Evolutionary conservation across 2,888 invertebrate genomes (phyloP).

Genomic region (Drepanosiphum platanoidis): DNA sequence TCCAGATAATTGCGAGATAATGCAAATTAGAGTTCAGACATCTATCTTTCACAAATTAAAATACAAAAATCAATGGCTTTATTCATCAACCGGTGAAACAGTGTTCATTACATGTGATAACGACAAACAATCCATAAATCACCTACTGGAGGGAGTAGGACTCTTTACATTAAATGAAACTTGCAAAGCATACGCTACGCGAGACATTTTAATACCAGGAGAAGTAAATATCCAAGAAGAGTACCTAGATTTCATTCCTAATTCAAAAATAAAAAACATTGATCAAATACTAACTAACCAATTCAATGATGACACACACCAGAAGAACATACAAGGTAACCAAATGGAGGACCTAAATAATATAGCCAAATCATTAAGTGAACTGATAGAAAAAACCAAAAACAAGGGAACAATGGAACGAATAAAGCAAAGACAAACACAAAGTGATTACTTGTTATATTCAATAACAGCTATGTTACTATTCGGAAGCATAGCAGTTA

Average conservation of each 20-base stretch:
- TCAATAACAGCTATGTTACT: neutral
- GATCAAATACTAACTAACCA: neutral
- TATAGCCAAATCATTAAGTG: neutral
- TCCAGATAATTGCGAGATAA: neutral
- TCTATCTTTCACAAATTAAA: slow-evolving; percentile 10
- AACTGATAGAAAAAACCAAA: neutral
- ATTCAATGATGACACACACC: neutral
- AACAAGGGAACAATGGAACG: neutral
- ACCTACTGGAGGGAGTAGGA: neutral
- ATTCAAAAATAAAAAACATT: neutral
- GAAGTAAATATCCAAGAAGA: neutral
- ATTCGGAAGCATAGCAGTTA: neutral
- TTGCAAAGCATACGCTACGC: neutral
- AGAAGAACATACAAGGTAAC: neutral
- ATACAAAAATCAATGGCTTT: neutral
- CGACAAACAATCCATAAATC: neutral
- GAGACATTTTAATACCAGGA: slow-evolving; percentile 1
- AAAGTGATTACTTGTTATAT: neutral
- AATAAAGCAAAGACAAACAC: neutral
- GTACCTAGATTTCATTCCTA: neutral
- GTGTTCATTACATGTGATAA: neutral
- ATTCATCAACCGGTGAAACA: neutral
- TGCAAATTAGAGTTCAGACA: neutral
- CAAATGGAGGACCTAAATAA: neutral
- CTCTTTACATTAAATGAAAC: slow-evolving; percentile 8